Base-by-base conservation (phyloP, 2,113 vertebrate genomes). In the Albula glossodonta region DNA sequence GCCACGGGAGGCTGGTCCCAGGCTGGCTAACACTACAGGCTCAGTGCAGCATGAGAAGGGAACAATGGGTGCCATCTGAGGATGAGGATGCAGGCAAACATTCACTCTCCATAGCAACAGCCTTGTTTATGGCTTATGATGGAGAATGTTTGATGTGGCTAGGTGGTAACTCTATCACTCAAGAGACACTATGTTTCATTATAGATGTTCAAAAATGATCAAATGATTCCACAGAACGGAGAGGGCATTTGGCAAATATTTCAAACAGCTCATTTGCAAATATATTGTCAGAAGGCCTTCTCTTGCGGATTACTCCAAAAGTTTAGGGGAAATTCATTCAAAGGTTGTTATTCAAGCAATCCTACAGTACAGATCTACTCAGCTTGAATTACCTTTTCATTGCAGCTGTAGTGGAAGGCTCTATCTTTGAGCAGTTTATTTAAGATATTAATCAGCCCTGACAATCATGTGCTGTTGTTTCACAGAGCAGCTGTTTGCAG, bases 181-280 rank as follows among this genome's bases (percentile, higher is more conserved):
- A 7, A 66, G n/a, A 77, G 66, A 77, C 66, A 74, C 60, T n/a
- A 70, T 74, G 70, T 74, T 74, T 25, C 70, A 74, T 74, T 74
- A 74, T 31, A 19, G 9, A n/a, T 9, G 22, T 31, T 74, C 70
- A 66, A 51, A 86, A 74, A 31, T 22, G 60, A 91, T 89, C 89
- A 85, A 85, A 88, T 88, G 70, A 84, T 91, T 85, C 83, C 83
- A 84, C 87, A 79, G 79, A 2, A 87, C 88, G 87, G 90, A 89
- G 88, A 91, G 89, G 89, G 90, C 57, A 22, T 25, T 79, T 41
- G 83, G 87, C 87, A n/a, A 10, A 87, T 50, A 10, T 86, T 82
- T 87, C 83, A 85, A 89, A 88, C 77, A 81, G 4, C 86, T 90
- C 80, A 2, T 87, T 90, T 88, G 3, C 15, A 83, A 83, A 90